Evolutionary conservation across 1,140 invertebrate genomes (phyloP).

Genomic region (Myzus persicae): DNA sequence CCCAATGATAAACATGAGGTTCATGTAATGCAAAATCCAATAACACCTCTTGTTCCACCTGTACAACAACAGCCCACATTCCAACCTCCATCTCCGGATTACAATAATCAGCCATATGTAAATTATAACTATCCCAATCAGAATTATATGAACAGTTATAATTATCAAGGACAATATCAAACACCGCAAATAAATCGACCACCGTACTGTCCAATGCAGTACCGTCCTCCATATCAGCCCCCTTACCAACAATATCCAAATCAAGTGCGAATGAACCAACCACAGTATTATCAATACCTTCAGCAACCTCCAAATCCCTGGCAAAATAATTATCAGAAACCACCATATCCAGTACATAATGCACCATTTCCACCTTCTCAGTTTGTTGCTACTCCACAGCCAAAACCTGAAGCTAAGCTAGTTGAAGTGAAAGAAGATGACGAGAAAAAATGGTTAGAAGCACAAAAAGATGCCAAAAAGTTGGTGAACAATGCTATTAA

Average conservation of each 20-base stretch:
- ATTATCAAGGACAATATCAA: conserved; percentile 35
- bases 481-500: conserved; percentile 46
- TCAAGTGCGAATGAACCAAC: conserved; percentile 40
- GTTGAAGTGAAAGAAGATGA: conserved; percentile 54
- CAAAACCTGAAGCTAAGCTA: conserved; percentile 47
- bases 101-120: conserved; percentile 11
- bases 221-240: conserved; percentile 39
- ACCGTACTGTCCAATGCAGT: conserved; percentile 50
- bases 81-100: conserved; percentile 25
- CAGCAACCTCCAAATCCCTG: conserved; percentile 44
- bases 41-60: conserved; percentile 16
- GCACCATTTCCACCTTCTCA: conserved; percentile 36
- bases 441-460: conserved; percentile 54
- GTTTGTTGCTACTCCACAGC: conserved; percentile 44
- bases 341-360: conserved; percentile 48
- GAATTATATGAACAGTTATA: conserved; percentile 45
- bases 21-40: conserved; percentile 43
- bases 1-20: conserved; percentile 24
- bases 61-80: conserved; percentile 28
- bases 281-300: conserved; percentile 41
- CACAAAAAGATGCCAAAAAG: conserved; percentile 44
- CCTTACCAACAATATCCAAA: conserved; percentile 48
- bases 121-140: conserved; percentile 48
- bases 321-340: conserved; percentile 42
- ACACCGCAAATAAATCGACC: conserved; percentile 45